Conservation (phyloP, 2,113 vertebrate species). For the Calypte anna region DNA sequence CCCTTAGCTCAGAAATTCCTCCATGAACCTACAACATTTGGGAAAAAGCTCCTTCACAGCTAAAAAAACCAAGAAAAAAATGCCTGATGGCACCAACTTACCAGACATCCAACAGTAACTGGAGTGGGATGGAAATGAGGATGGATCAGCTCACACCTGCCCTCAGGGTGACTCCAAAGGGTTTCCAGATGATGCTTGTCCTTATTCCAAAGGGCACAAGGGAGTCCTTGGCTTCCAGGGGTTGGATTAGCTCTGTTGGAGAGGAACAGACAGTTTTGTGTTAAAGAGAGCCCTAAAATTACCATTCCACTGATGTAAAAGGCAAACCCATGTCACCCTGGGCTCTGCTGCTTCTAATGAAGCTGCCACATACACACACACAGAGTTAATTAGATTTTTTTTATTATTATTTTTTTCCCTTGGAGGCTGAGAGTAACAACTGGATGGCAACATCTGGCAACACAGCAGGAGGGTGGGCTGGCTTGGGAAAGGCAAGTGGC, state of each 20-base stretch:
- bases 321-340: neutral
- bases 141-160: neutral
- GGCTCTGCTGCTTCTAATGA: neutral
- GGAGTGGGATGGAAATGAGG: neutral
- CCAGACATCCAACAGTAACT: accelerated
- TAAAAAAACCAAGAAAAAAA: neutral
- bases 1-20: slow-evolving; percentile 53
- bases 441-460: slow-evolving; percentile 38
- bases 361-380: neutral
- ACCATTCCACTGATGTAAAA: neutral
- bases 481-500: accelerated
- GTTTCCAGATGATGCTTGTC: neutral
- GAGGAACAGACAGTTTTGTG: accelerated
- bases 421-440: neutral
- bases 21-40: accelerated
- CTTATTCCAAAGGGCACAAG: accelerated
- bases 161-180: neutral
- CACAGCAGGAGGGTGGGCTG: accelerated
- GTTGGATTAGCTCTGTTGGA: neutral
- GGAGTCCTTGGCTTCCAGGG: neutral
- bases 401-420: neutral
- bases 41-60: neutral
- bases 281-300: neutral
- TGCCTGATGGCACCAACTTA: neutral
- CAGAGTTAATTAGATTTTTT: neutral